These are phyloP conservation scores for Ceratitis capitata DNA, from an alignment of 1,140 invertebrate species.

Conservation along the genomic window DNA sequence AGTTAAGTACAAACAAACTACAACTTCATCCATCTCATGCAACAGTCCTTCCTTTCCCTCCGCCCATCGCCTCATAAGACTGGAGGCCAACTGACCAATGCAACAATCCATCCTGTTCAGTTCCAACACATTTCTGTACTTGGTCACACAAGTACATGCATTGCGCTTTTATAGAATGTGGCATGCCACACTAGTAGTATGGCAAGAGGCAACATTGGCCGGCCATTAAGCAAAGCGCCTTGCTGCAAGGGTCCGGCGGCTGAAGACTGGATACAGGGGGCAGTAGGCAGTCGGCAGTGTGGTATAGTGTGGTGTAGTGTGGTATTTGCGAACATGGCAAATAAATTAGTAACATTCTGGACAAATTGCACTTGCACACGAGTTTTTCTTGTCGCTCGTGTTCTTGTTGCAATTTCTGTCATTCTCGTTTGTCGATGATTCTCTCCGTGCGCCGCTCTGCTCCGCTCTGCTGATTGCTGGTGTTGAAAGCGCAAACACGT, in stretches of 20 bases:
- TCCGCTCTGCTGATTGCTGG: background rate
- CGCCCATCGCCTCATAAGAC: background rate
- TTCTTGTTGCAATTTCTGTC: constrained; percentile 30
- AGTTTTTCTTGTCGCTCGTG: constrained; percentile 31
- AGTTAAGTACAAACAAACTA: constrained; percentile 11
- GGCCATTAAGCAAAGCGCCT: background rate
- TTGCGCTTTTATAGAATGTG: background rate
- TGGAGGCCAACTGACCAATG: constrained; percentile 30
- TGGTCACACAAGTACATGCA: background rate
- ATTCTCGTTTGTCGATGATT: constrained; percentile 15
- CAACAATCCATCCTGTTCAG: background rate
- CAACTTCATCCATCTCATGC: background rate
- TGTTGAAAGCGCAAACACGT: constrained; percentile 42
- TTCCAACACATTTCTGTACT: background rate
- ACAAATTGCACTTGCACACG: constrained; percentile 42
- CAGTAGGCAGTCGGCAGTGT: background rate
- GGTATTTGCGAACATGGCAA: constrained; percentile 58
- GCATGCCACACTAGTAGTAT: background rate
- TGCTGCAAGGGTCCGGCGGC: too few relatives aligned
- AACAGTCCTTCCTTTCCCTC: background rate
- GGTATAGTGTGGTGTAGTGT: background rate
- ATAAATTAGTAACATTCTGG: constrained; percentile 65
- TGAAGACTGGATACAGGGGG: too few relatives aligned
- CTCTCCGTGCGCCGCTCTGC: background rate
- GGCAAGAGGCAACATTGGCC: background rate